These are phyloP conservation scores for Drosophila subquinaria DNA, from an alignment of 2,888 invertebrate genomes.

Conservation along the genomic window DNA sequence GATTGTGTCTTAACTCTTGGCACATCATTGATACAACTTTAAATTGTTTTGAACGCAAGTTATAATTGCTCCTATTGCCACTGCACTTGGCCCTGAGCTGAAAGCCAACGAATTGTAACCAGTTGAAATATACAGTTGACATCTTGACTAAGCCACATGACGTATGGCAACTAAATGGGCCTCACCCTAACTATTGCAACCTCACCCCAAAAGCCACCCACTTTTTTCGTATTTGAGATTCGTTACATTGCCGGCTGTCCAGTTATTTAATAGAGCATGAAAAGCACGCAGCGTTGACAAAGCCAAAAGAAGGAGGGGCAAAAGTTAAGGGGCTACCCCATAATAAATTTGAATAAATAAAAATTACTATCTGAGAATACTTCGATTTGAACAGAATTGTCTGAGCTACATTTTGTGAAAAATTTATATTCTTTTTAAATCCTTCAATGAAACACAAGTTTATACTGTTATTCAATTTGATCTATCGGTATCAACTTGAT, in stretches of 20 bases:
- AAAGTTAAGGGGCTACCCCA: not conserved
- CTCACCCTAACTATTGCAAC: constrained; percentile 9
- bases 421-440: no score
- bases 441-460: no score
- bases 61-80: constrained; percentile 20
- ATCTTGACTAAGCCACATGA: constrained; percentile 31
- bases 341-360: no score
- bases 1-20: no score
- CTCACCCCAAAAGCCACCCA: constrained; percentile 20
- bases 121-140: constrained; percentile 26
- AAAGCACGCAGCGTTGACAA: constrained; percentile 59
- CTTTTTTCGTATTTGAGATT: not conserved
- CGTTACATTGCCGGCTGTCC: constrained; percentile 34
- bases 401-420: no score
- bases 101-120: constrained; percentile 44
- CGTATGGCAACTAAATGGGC: constrained; percentile 18
- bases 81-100: constrained; percentile 45
- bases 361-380: no score
- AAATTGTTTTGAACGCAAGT: constrained; percentile 16
- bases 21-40: constrained; percentile 11
- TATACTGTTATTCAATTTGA: no score
- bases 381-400: no score
- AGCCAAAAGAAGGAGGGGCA: not conserved
- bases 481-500: no score
- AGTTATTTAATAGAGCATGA: constrained; percentile 68